Conservation (phyloP, 1,140 invertebrate genomes). For the Drosophila orosa region DNA sequence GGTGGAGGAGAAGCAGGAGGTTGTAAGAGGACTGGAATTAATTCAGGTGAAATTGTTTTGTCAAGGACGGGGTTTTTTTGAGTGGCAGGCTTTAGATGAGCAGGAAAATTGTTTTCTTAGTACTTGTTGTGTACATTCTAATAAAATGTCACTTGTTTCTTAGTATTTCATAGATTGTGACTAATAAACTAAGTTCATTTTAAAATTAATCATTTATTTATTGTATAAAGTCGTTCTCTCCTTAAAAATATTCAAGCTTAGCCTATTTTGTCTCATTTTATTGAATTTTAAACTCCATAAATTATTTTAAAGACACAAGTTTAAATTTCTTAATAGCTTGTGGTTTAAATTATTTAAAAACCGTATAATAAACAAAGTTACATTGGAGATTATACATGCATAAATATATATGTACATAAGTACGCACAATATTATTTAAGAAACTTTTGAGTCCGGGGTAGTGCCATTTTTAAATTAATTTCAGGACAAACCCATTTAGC, state of each 20-base stretch:
- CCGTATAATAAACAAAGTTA: not conserved
- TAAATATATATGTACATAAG: too few species aligned
- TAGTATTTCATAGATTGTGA: not conserved
- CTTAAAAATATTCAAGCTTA: not conserved
- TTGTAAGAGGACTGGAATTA: not conserved
- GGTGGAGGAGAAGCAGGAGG: not conserved
- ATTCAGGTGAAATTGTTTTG: conserved; percentile 18
- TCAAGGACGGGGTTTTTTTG: not conserved
- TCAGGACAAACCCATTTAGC: conserved; percentile 28
- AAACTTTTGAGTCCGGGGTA: not conserved
- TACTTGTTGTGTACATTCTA: not conserved
- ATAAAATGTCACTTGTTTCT: not conserved
- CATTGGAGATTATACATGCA: not conserved
- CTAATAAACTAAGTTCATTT: not conserved
- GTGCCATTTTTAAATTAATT: conserved; percentile 19
- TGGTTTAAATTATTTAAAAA: not conserved
- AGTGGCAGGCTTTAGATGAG: not conserved
- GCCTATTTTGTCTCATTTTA: not conserved
- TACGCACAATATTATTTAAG: not conserved
- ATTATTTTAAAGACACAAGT: not conserved
- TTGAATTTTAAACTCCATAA: not conserved
- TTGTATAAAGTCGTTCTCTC: not conserved
- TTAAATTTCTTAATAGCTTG: not conserved
- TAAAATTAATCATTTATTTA: too few species aligned
- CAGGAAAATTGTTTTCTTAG: not conserved